Base-by-base conservation (phyloP, 2,113 vertebrate species). In the Chrysemys picta region DNA sequence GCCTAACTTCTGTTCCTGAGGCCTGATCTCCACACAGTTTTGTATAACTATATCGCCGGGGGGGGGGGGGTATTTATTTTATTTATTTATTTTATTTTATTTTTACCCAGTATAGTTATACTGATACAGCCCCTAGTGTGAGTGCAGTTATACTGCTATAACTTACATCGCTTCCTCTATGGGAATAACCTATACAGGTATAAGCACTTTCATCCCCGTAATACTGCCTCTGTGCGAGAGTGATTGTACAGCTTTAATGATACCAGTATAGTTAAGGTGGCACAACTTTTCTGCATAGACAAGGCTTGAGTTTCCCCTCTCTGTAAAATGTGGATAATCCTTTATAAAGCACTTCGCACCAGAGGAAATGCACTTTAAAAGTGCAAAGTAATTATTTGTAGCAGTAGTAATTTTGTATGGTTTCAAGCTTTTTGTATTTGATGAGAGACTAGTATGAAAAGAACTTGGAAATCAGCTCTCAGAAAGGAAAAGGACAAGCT, bases 401-500 rank as follows among this genome's bases (percentile, higher is more conserved):
- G 25, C 42, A 80, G 25, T 45, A 72, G 65, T 80, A 85, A 16
- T 95, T 94, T 9, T 25, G 5, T 56, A 1, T 5, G 2, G 45
- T 29, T 88, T 95, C 80, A 65, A 93, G 84, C 13, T 85, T 69
- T 72, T 1, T 89, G 72, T 83, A 1, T 19, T 31, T 0, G 4
- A 78, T 8, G 65, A n/a, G 69, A 81, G 89, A 62, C 72, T 96
- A 89, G 89, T 76, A 11, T 78, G 75, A 88, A 91, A 45, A 49
- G 52, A 93, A 94, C 50, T 79, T 86, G 97, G 96, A 95, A 98
- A 88, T 85, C 90, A 92, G 75, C 82, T 94, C 47, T n/a, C 8
- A 89, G 96, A 94, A 87, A 91, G 95, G 98, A 97, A 95, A 93
- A 96, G 97, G 97, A 96, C 96, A 89, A 94, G 97, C 98, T 96